Evolutionary conservation across 1,140 invertebrate genomes (phyloP).

Genomic region (Trichoplusia ni): DNA sequence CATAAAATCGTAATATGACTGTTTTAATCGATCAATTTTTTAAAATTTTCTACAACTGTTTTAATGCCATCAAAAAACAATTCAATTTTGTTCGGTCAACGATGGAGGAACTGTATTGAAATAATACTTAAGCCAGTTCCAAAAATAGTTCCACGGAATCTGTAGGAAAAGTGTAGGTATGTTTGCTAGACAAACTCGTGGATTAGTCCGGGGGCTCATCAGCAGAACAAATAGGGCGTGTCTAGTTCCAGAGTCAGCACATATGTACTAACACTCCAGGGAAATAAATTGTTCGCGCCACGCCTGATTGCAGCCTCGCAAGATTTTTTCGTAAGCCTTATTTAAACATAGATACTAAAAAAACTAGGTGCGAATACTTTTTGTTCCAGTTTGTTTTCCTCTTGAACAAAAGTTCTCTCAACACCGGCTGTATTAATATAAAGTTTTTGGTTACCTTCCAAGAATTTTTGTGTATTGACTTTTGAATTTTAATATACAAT

Average conservation of each 20-base stretch:
- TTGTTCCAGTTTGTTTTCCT: too few relatives aligned
- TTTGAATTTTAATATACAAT: too few relatives aligned
- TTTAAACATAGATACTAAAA: constrained; percentile 12
- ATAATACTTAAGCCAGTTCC: neutral
- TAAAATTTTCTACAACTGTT: too few relatives aligned
- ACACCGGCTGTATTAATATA: neutral
- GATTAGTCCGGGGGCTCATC: constrained; percentile 48
- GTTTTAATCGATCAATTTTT: too few relatives aligned
- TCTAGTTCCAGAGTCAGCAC: constrained; percentile 60
- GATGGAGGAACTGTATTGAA: too few relatives aligned
- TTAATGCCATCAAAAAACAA: too few relatives aligned
- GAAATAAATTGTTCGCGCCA: constrained; percentile 67
- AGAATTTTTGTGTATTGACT: too few relatives aligned
- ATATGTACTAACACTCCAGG: constrained; percentile 66
- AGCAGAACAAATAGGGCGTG: constrained; percentile 65
- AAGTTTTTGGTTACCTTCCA: too few relatives aligned
- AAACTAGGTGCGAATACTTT: too few relatives aligned
- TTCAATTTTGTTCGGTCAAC: too few relatives aligned
- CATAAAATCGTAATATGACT: too few relatives aligned
- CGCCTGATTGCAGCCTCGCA: constrained; percentile 65
- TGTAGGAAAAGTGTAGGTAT: constrained; percentile 21
- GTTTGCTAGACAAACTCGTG: constrained; percentile 25
- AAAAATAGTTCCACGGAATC: neutral
- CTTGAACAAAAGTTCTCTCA: neutral
- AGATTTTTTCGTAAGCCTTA: constrained; percentile 57